Conservation (phyloP, 2,888 invertebrate species). For the Lymantria dispar region DNA sequence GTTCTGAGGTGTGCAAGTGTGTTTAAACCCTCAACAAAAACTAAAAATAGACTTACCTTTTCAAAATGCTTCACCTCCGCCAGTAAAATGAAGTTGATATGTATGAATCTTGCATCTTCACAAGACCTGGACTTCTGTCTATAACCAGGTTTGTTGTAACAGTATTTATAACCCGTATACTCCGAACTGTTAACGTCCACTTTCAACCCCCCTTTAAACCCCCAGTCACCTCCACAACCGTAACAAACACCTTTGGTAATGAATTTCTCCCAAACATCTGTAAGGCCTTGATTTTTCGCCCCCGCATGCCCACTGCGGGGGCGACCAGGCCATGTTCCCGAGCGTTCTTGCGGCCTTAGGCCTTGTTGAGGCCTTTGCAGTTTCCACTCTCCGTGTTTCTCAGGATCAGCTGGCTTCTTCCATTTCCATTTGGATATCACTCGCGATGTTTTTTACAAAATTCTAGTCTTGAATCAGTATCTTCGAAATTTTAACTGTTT, state of each 20-base stretch:
- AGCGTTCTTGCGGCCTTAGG: conserved; percentile 42
- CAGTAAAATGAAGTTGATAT: conserved; percentile 84
- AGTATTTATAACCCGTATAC: conserved; percentile 77
- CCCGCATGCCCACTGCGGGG: conserved; percentile 58
- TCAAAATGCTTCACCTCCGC: conserved; percentile 85
- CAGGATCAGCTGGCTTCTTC: conserved; percentile 70
- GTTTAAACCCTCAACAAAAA: no score
- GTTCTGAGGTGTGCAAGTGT: no score
- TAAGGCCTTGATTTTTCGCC: conserved; percentile 50
- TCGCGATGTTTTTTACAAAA: conserved; percentile 55
- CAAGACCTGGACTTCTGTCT: conserved; percentile 68
- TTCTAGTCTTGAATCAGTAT: conserved; percentile 47
- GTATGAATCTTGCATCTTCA: conserved; percentile 85
- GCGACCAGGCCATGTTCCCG: conserved; percentile 78
- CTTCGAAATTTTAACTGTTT: conserved; percentile 29
- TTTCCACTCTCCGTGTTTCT: conserved; percentile 71
- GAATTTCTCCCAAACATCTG: conserved; percentile 55
- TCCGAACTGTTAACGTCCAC: conserved; percentile 73
- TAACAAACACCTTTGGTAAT: conserved; percentile 68
- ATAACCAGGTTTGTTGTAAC: conserved; percentile 63
- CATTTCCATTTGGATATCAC: conserved; percentile 80
- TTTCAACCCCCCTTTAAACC: conserved; percentile 66
- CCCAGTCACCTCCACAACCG: conserved; percentile 75
- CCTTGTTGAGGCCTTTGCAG: conserved; percentile 64
- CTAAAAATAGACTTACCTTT: conserved; percentile 82